Evolutionary conservation across 2,888 invertebrate species (phyloP), one percentile per base, ranked within the genome.

Genomic region (Abrostola triplasia): DNA sequence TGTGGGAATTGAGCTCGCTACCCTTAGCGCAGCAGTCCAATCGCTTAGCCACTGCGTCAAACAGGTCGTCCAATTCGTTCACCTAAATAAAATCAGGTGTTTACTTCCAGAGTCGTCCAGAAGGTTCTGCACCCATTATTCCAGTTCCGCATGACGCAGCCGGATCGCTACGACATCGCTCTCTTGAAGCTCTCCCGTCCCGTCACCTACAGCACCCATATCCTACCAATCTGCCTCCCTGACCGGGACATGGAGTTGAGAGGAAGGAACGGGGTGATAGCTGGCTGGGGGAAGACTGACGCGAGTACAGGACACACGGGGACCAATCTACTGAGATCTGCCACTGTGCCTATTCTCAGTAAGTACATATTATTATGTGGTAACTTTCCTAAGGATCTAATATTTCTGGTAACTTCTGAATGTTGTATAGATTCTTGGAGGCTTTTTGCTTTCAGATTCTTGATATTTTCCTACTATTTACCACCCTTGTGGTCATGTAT

Each of bases 261-360:
- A 0, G 94, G 94, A 0, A 87, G 90, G 59, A 84, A 90, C 0
- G 95, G 93, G 0, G 91, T 95, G 0, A 97, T 98, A 0, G 97
- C 98, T 0, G 98, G 98, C 0, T 98, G 98, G 98, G 98, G 98
- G 0, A 98, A 98, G 88, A 97, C 97, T 0, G 97, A 97, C 70
- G 95, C 96, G 0, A 96, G 96, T 49, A 95, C 95, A 65, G 96
- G 96, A 0, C 97, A 97, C 72, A 97, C 97, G 11, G 98, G 98
- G 7, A 98, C 98, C 0, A 97, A 98, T 82, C 93, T 97, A 72
- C 91, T 98, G 68, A 95, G 97, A 81, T 97, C 97, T 67, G 98
- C 97, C 0, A 96, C 96, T 40, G 98, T 98, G 49, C 98, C 98
- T 55, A 97, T 98, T 79, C 94, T 98, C 75, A 97, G 97, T 95